Base-by-base conservation (phyloP, 1,140 invertebrate genomes). In the Drosophila dunni region DNA sequence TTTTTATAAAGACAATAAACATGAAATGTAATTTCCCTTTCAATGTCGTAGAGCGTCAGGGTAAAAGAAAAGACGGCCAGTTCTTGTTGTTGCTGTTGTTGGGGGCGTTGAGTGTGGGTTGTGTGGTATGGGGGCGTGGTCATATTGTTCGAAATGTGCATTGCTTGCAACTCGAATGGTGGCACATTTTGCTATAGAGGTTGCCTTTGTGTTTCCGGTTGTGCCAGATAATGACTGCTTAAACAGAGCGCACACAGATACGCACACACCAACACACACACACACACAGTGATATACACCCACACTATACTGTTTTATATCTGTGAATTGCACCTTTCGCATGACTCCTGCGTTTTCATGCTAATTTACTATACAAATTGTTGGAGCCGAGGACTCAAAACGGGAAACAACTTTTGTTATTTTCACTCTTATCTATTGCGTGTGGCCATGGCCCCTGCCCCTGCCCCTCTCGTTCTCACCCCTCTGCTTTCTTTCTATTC, bases 11-110 rank as follows among this genome's bases (percentile, higher is more conserved):
- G 82, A 88, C 80, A 88, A 88, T 89, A 88, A 89, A 89, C 84
- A 86, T 88, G 83, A 88, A 88, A 88, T 88, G 83, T 84, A 88
- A 88, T 88, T 88, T 88, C 83, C 83, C 84, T 88, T 89, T 88
- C 84, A 88, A 88, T 89, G 84, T 84, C 83, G 81, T 66, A 57
- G 65, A 38, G 48, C 63, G 56, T 73, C 70, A 68, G 17, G 38
- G 34, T 61, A 15, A 73, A 60, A 61, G 56, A 68, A 68, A 73
- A 20, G 64, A 20, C 48, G 8, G 33, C 46, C 61, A 20, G 13
- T 15, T 40, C 2, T 29, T 29, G 24, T 24, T n/a, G 24, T 24
- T 24, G 24, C 3, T 24, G 3, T 24, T 24, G 2, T 29, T 29
- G 24, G 24, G 24, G 24, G 24, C 17, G 61, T 42, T 38, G 5